Conservation (phyloP, 2,113 vertebrate genomes). For the Corythornis vintsioides region DNA sequence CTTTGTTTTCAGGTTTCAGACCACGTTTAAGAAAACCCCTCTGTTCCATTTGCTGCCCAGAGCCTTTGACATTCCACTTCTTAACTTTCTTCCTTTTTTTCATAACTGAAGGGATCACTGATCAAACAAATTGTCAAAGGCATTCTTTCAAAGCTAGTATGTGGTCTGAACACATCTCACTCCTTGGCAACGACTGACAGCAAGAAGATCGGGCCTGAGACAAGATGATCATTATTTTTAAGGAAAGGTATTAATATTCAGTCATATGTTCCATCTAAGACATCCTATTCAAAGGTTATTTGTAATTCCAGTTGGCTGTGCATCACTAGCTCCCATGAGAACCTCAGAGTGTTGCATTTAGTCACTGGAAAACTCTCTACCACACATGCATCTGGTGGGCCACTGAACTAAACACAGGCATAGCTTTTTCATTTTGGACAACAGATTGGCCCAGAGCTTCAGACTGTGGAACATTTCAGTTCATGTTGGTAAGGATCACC, state of each 20-base stretch:
- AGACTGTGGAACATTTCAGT: background rate
- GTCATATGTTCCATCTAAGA: conserved; percentile 33
- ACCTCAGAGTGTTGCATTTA: background rate
- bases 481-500: accelerated
- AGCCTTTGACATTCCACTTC: background rate
- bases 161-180: conserved; percentile 35
- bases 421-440: background rate
- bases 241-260: conserved; percentile 38
- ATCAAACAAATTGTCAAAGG: conserved; percentile 36
- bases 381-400: background rate
- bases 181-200: background rate
- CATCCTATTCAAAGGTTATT: background rate
- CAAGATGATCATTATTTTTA: conserved; percentile 30
- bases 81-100: conserved; percentile 27
- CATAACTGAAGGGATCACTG: background rate
- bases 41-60: background rate
- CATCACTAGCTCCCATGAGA: conserved; percentile 18
- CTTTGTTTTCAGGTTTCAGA: background rate
- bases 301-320: background rate
- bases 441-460: background rate
- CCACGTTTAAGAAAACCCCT: conserved; percentile 28
- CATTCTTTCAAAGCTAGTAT: conserved; percentile 3
- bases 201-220: background rate
- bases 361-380: conserved; percentile 21
- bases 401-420: background rate